Conservation (phyloP, 2,888 invertebrate species). For the Odontomyia ornata region DNA sequence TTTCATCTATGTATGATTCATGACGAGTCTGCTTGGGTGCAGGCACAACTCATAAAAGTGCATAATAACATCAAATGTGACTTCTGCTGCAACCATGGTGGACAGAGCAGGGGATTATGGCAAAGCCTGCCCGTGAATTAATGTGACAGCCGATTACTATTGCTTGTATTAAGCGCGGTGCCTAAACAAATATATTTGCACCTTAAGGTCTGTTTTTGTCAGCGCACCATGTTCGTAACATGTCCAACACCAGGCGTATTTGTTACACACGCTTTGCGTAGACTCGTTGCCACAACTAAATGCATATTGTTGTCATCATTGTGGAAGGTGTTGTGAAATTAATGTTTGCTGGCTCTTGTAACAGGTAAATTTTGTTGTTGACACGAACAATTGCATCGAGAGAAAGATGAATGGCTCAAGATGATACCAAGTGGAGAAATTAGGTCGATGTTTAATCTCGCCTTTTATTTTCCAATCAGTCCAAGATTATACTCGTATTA, state of each 20-base stretch:
- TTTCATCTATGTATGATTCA: no score
- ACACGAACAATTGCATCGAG: no score
- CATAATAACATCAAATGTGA: background rate
- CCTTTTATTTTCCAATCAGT: no score
- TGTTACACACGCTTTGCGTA: background rate
- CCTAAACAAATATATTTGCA: background rate
- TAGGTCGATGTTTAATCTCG: no score
- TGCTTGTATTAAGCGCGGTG: background rate
- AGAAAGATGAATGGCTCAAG: no score
- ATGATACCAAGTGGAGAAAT: no score
- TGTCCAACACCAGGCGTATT: background rate
- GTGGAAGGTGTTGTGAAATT: no score
- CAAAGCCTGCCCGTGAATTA: background rate
- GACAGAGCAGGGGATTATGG: background rate
- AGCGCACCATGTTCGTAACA: background rate
- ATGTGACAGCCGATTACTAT: background rate
- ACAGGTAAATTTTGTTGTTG: no score
- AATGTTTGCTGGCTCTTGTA: no score
- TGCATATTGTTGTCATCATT: no score
- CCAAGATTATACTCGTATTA: no score
- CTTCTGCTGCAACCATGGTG: background rate
- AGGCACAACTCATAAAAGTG: background rate
- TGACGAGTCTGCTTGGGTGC: background rate
- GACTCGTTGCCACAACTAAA: background rate
- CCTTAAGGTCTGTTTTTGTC: background rate